These are phyloP conservation scores for Parasteatoda lunata DNA, from an alignment of 2,888 invertebrate genomes.

Conservation along the genomic window DNA sequence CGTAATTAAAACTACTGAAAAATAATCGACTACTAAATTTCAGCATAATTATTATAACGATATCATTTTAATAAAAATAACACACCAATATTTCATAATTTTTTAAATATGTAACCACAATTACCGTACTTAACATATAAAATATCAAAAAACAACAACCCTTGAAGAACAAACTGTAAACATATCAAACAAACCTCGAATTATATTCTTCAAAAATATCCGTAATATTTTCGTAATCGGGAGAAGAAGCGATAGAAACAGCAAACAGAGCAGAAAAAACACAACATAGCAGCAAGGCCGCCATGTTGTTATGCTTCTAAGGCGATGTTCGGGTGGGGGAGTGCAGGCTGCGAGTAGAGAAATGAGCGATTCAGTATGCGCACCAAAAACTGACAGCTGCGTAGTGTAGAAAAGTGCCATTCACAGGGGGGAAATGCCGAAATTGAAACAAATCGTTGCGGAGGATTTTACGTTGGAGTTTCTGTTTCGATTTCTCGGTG, in stretches of 20 bases:
- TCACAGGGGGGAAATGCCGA: slow-evolving; percentile 22
- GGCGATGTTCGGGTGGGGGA: slow-evolving; percentile 22
- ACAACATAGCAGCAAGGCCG: slow-evolving; percentile 57
- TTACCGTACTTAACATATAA: no score
- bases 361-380: slow-evolving; percentile 38
- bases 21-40: no score
- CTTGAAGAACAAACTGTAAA: no score
- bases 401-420: slow-evolving; percentile 30
- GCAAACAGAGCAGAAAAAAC: slow-evolving; percentile 10
- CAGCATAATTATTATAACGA: no score
- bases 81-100: no score
- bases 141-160: no score
- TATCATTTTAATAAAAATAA: no score
- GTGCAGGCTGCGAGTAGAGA: slow-evolving; percentile 4
- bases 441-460: slow-evolving; percentile 1
- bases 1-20: no score
- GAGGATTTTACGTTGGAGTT: slow-evolving; percentile 14
- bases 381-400: slow-evolving; percentile 50
- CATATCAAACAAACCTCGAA: slow-evolving; percentile 38
- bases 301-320: slow-evolving; percentile 49
- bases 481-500: slow-evolving; percentile 17
- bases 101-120: no score
- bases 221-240: slow-evolving; percentile 36
- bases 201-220: slow-evolving; percentile 50
- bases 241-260: slow-evolving; percentile 16